Evolutionary conservation across 2,888 invertebrate genomes (phyloP).

Genomic region (Flexamia atlantica): DNA sequence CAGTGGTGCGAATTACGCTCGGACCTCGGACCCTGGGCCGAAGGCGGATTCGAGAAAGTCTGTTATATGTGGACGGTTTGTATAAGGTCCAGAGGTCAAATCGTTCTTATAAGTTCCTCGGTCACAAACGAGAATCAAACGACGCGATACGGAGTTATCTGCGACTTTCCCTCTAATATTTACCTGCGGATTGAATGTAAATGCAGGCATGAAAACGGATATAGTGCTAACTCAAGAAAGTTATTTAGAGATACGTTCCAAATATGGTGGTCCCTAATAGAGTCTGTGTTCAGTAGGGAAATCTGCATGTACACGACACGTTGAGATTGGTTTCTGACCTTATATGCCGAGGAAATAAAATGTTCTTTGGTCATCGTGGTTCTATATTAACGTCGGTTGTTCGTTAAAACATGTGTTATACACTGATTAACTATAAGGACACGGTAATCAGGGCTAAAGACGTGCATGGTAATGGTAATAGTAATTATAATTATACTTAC

Average conservation of each 20-base stretch:
- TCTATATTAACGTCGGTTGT: no score
- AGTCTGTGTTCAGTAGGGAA: constrained; percentile 17
- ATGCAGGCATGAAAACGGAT: constrained; percentile 1
- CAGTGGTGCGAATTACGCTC: background rate
- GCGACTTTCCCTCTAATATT: constrained; percentile 19
- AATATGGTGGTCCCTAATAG: constrained; percentile 9
- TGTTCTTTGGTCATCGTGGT: no score
- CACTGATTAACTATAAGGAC: no score
- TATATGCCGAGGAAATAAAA: no score
- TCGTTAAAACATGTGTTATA: no score
- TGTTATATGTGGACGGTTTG: constrained; percentile 23
- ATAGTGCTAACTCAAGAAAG: constrained; percentile 13
- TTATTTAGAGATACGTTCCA: constrained; percentile 34
- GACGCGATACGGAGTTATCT: background rate
- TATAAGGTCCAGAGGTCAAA: constrained; percentile 6
- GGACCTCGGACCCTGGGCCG: background rate
- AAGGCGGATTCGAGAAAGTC: constrained; percentile 12
- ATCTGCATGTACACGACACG: constrained; percentile 9
- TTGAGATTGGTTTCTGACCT: background rate
- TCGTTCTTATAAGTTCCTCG: constrained; percentile 7
- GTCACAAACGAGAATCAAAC: constrained; percentile 3
- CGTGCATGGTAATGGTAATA: no score
- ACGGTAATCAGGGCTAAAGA: no score
- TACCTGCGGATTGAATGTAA: constrained; percentile 19
- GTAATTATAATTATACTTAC: no score